These are phyloP conservation scores for Anhinga anhinga DNA, from an alignment of 2,113 vertebrate species.

Conservation along the genomic window DNA sequence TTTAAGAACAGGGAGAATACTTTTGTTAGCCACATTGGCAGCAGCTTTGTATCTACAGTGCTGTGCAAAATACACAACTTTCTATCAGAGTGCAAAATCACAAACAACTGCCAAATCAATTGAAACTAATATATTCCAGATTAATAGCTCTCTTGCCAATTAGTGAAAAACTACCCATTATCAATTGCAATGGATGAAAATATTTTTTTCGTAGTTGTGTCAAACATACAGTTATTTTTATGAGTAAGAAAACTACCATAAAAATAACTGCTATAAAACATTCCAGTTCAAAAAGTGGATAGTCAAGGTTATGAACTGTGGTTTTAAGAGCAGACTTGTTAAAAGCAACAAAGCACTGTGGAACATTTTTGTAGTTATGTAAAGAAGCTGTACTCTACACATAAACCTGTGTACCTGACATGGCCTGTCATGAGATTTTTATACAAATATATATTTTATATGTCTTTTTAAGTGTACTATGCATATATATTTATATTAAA, in stretches of 20 bases:
- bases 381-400: background rate
- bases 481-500: background rate
- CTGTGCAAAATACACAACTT: background rate
- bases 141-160: background rate
- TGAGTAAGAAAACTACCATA: background rate
- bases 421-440: background rate
- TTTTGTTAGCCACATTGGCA: background rate
- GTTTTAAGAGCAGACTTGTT: background rate
- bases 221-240: background rate
- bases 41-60: constrained; percentile 3
- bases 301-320: background rate
- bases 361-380: background rate
- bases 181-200: background rate
- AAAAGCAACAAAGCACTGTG: background rate
- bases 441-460: background rate
- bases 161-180: constrained; percentile 18
- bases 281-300: background rate
- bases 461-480: background rate
- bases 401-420: background rate
- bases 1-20: background rate
- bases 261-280: background rate
- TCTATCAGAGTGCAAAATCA: background rate
- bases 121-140: constrained; percentile 9
- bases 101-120: background rate
- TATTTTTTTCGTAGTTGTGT: background rate